Percentiles rank a stretch among this genome's conserved stretches.
Conservation (phyloP, 2,113 vertebrate species). For the Puma concolor region DNA sequence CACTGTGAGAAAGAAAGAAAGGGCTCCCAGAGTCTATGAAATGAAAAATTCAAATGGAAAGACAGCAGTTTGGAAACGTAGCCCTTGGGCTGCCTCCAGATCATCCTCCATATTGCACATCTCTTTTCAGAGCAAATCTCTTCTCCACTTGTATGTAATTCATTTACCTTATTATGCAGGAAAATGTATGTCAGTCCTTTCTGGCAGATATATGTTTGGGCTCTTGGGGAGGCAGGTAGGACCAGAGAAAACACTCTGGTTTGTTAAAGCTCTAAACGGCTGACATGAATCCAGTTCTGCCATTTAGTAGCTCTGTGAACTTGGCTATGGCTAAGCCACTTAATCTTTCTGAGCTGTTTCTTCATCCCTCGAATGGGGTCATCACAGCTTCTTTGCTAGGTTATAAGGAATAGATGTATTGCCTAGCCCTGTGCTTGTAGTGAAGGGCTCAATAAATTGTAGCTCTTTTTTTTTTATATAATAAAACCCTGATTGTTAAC, state of each 20-base stretch:
- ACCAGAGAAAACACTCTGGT: background rate
- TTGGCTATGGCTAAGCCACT: background rate
- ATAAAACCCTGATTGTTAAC: background rate
- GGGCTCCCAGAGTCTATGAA: background rate
- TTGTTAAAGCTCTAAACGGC: background rate
- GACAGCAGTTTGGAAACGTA: background rate
- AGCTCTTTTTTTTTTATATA: constrained; percentile 29
- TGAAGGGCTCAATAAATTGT: background rate
- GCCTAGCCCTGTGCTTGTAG: background rate
- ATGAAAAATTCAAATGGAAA: background rate
- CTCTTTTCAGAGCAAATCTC: background rate
- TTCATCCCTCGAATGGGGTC: background rate
- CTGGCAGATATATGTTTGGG: background rate
- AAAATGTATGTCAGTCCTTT: background rate
- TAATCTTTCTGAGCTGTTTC: background rate
- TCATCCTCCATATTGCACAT: background rate
- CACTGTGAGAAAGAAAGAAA: background rate
- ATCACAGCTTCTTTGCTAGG: background rate
- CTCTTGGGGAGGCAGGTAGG: background rate
- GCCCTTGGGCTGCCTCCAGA: background rate
- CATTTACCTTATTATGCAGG: background rate
- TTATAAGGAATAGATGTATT: background rate
- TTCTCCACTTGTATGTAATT: background rate
- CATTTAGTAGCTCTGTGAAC: background rate
- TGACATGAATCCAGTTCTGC: background rate